phyloP scores from a whole-genome alignment of 2,888 invertebrate species.

The Platycheirus albimanus region DNA sequence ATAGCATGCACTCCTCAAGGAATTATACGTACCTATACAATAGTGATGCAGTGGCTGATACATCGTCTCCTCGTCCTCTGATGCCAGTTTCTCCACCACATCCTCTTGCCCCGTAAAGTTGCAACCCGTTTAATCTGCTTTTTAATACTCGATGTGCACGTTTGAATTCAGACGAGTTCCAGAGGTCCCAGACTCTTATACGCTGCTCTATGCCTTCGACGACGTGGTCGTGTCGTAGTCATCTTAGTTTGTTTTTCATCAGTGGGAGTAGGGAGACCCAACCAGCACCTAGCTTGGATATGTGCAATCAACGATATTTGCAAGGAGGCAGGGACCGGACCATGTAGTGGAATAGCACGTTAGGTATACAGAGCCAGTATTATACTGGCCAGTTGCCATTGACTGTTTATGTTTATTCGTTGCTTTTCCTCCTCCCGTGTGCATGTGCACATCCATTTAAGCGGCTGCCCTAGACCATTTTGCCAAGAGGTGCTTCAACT shows the following conservation, averaged over 20 bases:
- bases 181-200: no score
- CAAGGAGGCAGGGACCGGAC: constrained; percentile 40
- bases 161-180: constrained; percentile 40
- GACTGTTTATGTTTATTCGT: constrained; percentile 56
- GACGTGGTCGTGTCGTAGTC: background rate
- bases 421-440: constrained; percentile 18
- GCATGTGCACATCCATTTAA: constrained; percentile 20
- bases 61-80: constrained; percentile 21
- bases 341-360: no score
- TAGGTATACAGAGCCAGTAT: background rate
- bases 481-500: constrained; percentile 60
- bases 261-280: constrained; percentile 55
- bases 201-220: no score
- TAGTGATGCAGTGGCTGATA: background rate
- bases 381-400: constrained; percentile 68
- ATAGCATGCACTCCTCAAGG: constrained; percentile 35
- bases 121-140: constrained; percentile 24
- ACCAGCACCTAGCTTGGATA: constrained; percentile 32
- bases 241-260: constrained; percentile 35
- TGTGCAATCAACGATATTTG: constrained; percentile 33
- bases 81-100: no score
- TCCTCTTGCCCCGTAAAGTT: background rate
- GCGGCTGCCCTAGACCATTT: constrained; percentile 73
- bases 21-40: constrained; percentile 4
- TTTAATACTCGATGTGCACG: constrained; percentile 40